Base-by-base conservation (phyloP, 1,140 invertebrate genomes). In the Globodera rostochiensis region DNA sequence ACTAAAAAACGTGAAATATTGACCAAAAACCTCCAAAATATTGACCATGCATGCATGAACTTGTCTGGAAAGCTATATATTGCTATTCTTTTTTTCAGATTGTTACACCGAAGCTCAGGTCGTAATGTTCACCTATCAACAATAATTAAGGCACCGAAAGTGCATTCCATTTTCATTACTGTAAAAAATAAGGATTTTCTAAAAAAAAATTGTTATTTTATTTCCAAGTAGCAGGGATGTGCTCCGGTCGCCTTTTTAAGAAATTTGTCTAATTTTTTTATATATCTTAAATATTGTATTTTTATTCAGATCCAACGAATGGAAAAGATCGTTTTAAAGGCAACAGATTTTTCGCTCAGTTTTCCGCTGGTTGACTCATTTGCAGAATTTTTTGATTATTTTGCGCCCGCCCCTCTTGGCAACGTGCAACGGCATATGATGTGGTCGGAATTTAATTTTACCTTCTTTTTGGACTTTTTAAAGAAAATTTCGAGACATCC, bases 241-340 rank as follows among this genome's bases (percentile, higher is more conserved):
- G 36, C 36, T 36, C 36, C 36, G 36, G 36, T 36, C 36, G 36
- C 36, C 36, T 36, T 36, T 36, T 36, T 36, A 2, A 36, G 36
- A 19, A 46, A 13, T 19, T 64, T 3, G 9, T 11, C 60, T 36
- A 9, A 67, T 50, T 50, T 67, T 36, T 82, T 80, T 25, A 25
- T n/a, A 11, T 4, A 83, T 36, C 36, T 36, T 36, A 36, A 36
- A 36, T 36, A 36, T 36, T 36, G 36, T 36, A 36, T 36, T 36
- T 36, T 36, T 36, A 36, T 36, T 36, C 36, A 36, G 82, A 46
- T 83, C 15, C 25, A 49, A 70, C 53, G 70, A 6, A 83, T 83
- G 82, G 82, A 83, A 64, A 69, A 73, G 49, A 73, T 83, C 45
- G 76, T 83, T 70, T 45, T 83, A 47, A 73, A 71, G 47, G 74